phyloP scores from a whole-genome alignment of 2,797 vertebrate species.

The Geotria australis region DNA sequence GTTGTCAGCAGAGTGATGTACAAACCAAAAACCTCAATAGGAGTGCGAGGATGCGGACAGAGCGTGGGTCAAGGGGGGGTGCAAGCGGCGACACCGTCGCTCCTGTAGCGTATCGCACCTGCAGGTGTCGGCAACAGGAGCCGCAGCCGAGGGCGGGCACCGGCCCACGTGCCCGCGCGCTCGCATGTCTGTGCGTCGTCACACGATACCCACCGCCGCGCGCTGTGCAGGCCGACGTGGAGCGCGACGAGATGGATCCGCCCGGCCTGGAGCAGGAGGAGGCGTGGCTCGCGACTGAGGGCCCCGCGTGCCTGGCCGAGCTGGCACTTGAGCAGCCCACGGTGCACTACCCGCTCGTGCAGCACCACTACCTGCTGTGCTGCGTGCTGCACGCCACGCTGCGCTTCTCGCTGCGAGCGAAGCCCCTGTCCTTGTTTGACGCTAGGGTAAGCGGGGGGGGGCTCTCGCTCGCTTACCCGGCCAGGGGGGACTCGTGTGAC shows the following conservation, averaged over 20 bases:
- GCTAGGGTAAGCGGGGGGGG: conserved; percentile 32
- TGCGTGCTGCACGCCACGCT: conserved; percentile 34
- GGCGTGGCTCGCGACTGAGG: conserved; percentile 37
- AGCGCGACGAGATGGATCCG: conserved; percentile 30
- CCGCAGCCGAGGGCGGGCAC: no score
- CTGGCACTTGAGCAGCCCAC: conserved; percentile 63
- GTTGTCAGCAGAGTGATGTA: no score
- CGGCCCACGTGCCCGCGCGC: no score
- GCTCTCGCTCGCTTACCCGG: no score
- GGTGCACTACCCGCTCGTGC: conserved; percentile 60
- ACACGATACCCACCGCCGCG: no score
- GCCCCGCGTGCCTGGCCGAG: conserved; percentile 57
- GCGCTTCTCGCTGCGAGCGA: conserved; percentile 46
- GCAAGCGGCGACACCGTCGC: no score
- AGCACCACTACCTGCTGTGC: conserved; percentile 60
- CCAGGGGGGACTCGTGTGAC: neutral
- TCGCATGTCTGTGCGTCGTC: no score
- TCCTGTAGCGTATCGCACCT: no score
- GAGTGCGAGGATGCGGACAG: no score
- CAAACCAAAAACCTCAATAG: no score
- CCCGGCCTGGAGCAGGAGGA: conserved; percentile 50
- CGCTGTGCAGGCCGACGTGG: conserved; percentile 32
- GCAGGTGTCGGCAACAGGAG: no score
- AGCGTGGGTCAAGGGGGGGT: no score
- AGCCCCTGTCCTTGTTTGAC: conserved; percentile 65